A percentile compares a stretch with the other conserved stretches of the same genome.
Evolutionary conservation across 2,113 vertebrate species (phyloP).

Genomic region (Lophius piscatorius): DNA sequence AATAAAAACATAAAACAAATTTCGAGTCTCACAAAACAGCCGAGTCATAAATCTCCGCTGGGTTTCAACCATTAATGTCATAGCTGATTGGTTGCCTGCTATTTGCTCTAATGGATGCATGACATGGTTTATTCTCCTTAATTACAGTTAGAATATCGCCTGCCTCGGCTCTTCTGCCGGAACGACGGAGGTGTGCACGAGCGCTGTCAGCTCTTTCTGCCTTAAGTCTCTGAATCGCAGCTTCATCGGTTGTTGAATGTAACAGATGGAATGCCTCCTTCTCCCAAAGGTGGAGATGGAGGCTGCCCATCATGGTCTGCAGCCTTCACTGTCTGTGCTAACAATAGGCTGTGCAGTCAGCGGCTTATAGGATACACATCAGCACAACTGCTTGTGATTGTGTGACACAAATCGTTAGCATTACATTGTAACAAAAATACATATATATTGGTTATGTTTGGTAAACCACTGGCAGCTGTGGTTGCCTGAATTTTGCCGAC

Average conservation of each 20-base stretch:
- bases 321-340: slow-evolving; percentile 13
- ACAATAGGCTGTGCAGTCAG: slow-evolving; percentile 7
- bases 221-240: slow-evolving; percentile 69
- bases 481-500: too few relatives aligned
- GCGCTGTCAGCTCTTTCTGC: slow-evolving; percentile 78
- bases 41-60: slow-evolving; percentile 70
- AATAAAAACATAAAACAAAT: slow-evolving; percentile 47
- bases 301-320: slow-evolving; percentile 38
- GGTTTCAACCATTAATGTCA: slow-evolving; percentile 78
- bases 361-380: not conserved
- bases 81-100: slow-evolving; percentile 78
- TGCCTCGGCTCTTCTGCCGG: slow-evolving; percentile 75
- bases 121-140: slow-evolving; percentile 86
- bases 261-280: slow-evolving; percentile 73
- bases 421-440: too few relatives aligned
- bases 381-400: not conserved
- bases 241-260: slow-evolving; percentile 74
- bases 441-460: not conserved
- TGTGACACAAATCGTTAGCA: slow-evolving; percentile 10
- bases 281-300: slow-evolving; percentile 35
- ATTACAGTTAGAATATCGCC: slow-evolving; percentile 83
- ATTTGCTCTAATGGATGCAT: slow-evolving; percentile 75
- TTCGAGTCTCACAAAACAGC: slow-evolving; percentile 65
- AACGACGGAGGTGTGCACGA: slow-evolving; percentile 72
- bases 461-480: too few relatives aligned